Conservation (phyloP, 1,140 invertebrate genomes). For the Uloborus diversus region DNA sequence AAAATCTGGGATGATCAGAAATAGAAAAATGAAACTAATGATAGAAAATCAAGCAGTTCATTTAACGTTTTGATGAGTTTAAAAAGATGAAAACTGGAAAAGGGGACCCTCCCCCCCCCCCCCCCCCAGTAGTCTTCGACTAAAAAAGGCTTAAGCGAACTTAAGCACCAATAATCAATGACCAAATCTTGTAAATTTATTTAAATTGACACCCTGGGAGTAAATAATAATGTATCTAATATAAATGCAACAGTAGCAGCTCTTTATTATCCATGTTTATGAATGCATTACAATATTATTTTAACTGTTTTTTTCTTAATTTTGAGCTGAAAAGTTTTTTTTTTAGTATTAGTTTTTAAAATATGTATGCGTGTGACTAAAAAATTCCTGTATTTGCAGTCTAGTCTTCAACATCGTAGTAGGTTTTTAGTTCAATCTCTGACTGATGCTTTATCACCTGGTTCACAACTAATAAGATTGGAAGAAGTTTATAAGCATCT, state of each 20-base stretch:
- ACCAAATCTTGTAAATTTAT: too few species aligned
- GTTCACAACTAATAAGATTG: slow-evolving; percentile 71
- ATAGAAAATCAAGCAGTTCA: too few species aligned
- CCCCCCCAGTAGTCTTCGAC: too few species aligned
- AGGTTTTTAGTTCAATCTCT: slow-evolving; percentile 73
- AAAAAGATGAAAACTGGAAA: too few species aligned
- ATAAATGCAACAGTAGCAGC: not conserved
- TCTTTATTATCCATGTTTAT: not conserved
- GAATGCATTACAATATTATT: not conserved
- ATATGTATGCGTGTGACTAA: not conserved
- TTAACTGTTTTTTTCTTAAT: not conserved
- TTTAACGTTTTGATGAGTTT: too few species aligned
- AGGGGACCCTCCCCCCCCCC: too few species aligned
- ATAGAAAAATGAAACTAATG: too few species aligned
- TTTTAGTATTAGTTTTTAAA: not conserved
- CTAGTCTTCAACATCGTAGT: slow-evolving; percentile 65
- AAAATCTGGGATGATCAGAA: too few species aligned
- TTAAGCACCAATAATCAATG: too few species aligned
- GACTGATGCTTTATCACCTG: slow-evolving; percentile 69
- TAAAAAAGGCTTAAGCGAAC: too few species aligned
- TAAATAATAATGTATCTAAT: too few species aligned
- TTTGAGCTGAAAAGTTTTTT: not conserved
- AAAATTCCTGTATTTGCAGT: slow-evolving; percentile 6
- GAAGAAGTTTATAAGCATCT: slow-evolving; percentile 77
- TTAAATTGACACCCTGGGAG: too few species aligned